Evolutionary conservation across 92 coral and sea anemone genomes (phyloP).

Genomic region (Actinostola sp.): DNA sequence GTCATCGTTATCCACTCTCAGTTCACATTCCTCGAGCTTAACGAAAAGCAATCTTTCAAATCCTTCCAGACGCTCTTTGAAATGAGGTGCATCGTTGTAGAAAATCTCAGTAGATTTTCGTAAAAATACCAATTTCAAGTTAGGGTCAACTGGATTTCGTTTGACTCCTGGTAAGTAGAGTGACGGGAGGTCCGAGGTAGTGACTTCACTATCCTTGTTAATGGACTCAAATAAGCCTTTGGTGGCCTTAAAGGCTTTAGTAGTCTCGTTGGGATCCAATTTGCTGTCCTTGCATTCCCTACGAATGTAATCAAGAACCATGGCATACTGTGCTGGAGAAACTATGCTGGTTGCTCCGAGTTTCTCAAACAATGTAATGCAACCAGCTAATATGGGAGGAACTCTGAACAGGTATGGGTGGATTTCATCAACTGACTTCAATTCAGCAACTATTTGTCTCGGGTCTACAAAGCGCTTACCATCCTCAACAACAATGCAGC

Average conservation of each 20-base stretch:
- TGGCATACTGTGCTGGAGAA: constrained; percentile 57
- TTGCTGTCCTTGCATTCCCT: constrained; percentile 26
- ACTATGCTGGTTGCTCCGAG: constrained; percentile 61
- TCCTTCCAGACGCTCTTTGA: constrained; percentile 31
- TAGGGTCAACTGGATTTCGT: not conserved
- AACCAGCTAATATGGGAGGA: constrained; percentile 52
- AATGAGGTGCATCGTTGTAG: constrained; percentile 61
- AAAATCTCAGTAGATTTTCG: constrained; percentile 54
- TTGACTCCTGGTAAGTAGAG: constrained; percentile 46
- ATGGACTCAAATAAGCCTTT: constrained; percentile 58
- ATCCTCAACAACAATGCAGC: constrained; percentile 64
- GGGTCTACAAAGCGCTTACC: constrained; percentile 57
- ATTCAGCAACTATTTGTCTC: constrained; percentile 56
- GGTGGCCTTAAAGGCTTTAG: constrained; percentile 43
- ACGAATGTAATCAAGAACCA: constrained; percentile 54
- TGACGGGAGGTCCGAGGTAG: not conserved
- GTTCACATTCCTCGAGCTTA: constrained; percentile 37
- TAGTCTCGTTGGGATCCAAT: constrained; percentile 49
- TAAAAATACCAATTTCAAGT: constrained; percentile 22
- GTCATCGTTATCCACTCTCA: constrained; percentile 41
- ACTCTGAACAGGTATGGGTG: constrained; percentile 63
- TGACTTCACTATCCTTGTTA: constrained; percentile 6
- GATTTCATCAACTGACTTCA: constrained; percentile 42
- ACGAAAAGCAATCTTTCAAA: constrained; percentile 51
- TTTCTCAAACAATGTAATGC: constrained; percentile 31